Conservation (phyloP, 2,888 invertebrate genomes). For the Sinelater perroti region DNA sequence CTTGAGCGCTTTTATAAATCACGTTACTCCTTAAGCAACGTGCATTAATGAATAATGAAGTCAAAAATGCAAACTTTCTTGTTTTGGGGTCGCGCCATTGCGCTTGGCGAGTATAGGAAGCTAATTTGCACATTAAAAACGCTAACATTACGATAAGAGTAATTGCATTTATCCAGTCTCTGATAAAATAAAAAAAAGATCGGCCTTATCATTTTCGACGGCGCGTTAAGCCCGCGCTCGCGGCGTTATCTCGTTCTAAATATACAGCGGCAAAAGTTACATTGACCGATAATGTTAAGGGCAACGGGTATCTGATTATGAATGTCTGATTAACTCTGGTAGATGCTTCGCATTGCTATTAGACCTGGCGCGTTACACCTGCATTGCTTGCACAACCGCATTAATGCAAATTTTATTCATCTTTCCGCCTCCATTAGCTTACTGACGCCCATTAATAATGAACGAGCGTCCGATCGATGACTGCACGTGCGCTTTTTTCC, state of each 20-base stretch:
- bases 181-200: conserved; percentile 28
- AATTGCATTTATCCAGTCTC: conserved; percentile 22
- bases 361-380: not conserved
- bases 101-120: conserved; percentile 18
- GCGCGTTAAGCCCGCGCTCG: conserved; percentile 12
- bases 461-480: not conserved
- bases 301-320: conserved; percentile 23
- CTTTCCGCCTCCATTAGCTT: not conserved
- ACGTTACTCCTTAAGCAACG: no score
- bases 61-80: no score
- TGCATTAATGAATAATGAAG: no score
- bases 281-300: conserved; percentile 36
- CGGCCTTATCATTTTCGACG: conserved; percentile 30
- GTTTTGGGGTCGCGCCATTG: no score
- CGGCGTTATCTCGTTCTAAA: conserved; percentile 31
- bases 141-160: conserved; percentile 12
- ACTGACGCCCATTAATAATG: not conserved
- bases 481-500: not conserved
- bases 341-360: not conserved
- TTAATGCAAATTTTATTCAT: not conserved
- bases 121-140: conserved; percentile 12
- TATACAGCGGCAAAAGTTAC: conserved; percentile 27
- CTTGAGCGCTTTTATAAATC: no score
- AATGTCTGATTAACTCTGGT: conserved; percentile 5
- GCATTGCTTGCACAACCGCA: no score